Percentiles rank a stretch among this genome's conserved stretches.
These are phyloP conservation scores for Neuroscelio doddi DNA, from an alignment of 2,888 invertebrate species.

Conservation along the genomic window DNA sequence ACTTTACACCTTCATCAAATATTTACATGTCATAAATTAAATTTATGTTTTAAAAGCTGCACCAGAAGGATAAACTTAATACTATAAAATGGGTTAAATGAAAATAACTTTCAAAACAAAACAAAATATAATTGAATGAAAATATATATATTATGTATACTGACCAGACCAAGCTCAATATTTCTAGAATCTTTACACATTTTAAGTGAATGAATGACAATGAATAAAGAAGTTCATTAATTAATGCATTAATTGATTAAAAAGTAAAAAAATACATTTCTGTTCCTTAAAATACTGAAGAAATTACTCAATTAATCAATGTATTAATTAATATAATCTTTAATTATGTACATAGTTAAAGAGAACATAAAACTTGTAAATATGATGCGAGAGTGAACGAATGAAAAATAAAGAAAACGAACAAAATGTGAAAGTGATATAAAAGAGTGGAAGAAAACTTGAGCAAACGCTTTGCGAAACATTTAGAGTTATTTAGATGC, in stretches of 20 bases:
- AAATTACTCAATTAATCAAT: too few species aligned
- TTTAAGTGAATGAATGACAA: constrained; percentile 64
- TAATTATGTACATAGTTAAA: constrained; percentile 36
- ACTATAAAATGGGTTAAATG: constrained; percentile 7
- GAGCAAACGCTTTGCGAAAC: constrained; percentile 24
- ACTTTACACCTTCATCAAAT: too few species aligned
- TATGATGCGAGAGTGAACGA: constrained; percentile 29
- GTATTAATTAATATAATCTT: too few species aligned
- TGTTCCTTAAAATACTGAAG: too few species aligned
- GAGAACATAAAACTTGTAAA: constrained; percentile 28
- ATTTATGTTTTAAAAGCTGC: constrained; percentile 27
- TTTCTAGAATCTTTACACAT: constrained; percentile 71
- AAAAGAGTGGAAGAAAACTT: constrained; percentile 10
- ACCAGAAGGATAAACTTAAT: constrained; percentile 17
- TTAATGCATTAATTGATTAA: neutral
- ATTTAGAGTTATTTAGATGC: constrained; percentile 35
- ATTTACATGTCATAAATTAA: neutral
- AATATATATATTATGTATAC: constrained; percentile 66
- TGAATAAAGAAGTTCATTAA: constrained; percentile 34
- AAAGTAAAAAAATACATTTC: neutral
- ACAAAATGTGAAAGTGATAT: constrained; percentile 17
- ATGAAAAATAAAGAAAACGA: constrained; percentile 3
- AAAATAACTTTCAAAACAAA: constrained; percentile 39
- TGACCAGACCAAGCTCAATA: constrained; percentile 72
- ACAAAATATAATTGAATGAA: constrained; percentile 46